Percentiles rank a stretch among this genome's conserved stretches.
phyloP scores from a whole-genome alignment of 1,140 invertebrate genomes.

The Saccostrea cuccullata region DNA sequence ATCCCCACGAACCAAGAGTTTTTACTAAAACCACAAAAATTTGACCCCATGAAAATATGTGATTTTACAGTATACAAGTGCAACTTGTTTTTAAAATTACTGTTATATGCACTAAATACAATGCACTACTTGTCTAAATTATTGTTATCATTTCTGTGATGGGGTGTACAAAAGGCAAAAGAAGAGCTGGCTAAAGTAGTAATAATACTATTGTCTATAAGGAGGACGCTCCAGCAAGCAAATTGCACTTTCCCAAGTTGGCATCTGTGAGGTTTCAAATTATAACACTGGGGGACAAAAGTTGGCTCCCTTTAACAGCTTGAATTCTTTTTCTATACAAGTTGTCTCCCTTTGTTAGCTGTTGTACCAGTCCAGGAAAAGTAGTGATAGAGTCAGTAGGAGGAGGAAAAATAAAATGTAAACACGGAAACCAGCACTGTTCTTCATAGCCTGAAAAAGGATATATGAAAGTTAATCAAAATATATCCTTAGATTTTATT shows the following conservation, averaged over 20 bases:
- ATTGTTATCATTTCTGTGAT: too few relatives aligned
- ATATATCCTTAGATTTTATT: too few relatives aligned
- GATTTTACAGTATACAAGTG: too few relatives aligned
- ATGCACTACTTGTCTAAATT: too few relatives aligned
- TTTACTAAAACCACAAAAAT: too few relatives aligned
- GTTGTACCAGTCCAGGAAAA: conserved; percentile 99
- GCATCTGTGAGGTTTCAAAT: not conserved
- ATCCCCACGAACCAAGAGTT: too few relatives aligned
- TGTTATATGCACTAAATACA: too few relatives aligned
- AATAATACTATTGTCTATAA: not conserved
- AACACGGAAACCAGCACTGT: conserved; percentile 94
- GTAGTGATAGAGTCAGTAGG: conserved; percentile 95
- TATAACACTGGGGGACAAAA: not conserved
- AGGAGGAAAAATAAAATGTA: conserved; percentile 97
- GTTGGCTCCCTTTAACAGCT: not conserved
- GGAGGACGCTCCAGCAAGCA: not conserved
- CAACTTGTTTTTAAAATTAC: too few relatives aligned
- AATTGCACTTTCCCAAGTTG: conserved; percentile 17
- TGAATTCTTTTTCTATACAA: not conserved
- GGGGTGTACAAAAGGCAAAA: too few relatives aligned
- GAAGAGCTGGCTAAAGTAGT: too few relatives aligned
- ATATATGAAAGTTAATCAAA: too few relatives aligned
- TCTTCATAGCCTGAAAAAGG: conserved; percentile 92
- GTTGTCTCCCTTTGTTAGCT: conserved; percentile 50
- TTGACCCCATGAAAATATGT: too few relatives aligned